Base-by-base conservation (phyloP, 1,140 invertebrate genomes). In the Babylonia areolata region DNA sequence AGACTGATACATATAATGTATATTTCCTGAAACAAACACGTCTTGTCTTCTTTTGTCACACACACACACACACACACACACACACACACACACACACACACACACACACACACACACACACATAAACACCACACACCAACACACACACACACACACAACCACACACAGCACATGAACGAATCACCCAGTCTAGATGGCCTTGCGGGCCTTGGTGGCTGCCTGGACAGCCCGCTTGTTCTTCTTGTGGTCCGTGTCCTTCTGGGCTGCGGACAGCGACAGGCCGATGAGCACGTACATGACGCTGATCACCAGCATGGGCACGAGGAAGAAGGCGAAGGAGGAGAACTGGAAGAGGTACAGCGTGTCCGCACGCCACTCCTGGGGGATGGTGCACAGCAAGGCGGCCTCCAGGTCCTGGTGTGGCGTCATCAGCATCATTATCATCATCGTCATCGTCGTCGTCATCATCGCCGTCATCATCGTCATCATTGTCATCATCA, bases 201-300 rank as follows among this genome's bases (percentile, higher is more conserved):
- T 91, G 51, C 92, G 87, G n/a, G 93, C 89, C 78, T 91, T 90
- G 17, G 90, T 89, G 31, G 89, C 88, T n/a, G 91, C 87, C 20
- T 82, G 39, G 3, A 80, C 87, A 3, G 88, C 88, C 39, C 85
- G 75, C 77, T 89, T 88, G 64, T 85, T 88, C 64, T 89, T 88
- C 73, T 86, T 88, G 69, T 89, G 86, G 35, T 88, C 73, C 35
- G 87, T 81, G 71, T 64, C 83, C 51, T 83, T 78, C 58, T 89
- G 80, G n/a, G 85, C 64, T 42, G 82, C 86, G 64, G 91, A 88
- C 51, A 94, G 86, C 23, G 91, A 88, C 31, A 94, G 78, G 31
- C 93, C 94, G 42, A 94, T 94, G 51, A 91, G 82, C 23, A 92
- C 87, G 85, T 94, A 94, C 85, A 94, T 88, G 31, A 93, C 88